Conservation (phyloP, 1,140 invertebrate genomes). For the Aethina tumida region DNA sequence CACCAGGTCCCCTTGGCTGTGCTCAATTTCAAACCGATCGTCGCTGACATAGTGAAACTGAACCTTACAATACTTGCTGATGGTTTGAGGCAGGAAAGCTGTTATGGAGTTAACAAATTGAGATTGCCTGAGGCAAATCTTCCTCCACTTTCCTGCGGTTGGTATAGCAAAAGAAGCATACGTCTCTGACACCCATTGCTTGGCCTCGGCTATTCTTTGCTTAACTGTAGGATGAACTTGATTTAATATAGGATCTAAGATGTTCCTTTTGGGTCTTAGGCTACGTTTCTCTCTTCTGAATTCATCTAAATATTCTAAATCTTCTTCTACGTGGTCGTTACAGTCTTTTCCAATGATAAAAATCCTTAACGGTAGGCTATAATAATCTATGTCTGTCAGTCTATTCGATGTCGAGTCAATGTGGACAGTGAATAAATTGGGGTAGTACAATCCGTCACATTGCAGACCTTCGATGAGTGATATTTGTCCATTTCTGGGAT, state of each 20-base stretch:
- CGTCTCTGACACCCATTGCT: conserved; percentile 74
- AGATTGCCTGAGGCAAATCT: conserved; percentile 65
- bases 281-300: conserved; percentile 26
- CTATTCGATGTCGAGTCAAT: conserved; percentile 74
- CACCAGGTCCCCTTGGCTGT: conserved; percentile 68
- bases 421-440: conserved; percentile 74
- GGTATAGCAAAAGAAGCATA: conserved; percentile 75
- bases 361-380: conserved; percentile 67
- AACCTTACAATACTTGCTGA: conserved; percentile 60
- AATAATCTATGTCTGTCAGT: conserved; percentile 70
- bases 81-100: conserved; percentile 63
- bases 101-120: conserved; percentile 69
- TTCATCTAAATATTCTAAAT: conserved; percentile 39
- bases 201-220: conserved; percentile 55
- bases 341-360: conserved; percentile 67
- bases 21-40: conserved; percentile 65
- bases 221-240: conserved; percentile 42
- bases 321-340: conserved; percentile 43
- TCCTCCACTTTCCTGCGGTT: conserved; percentile 63
- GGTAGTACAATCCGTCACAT: conserved; percentile 72
- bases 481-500: conserved; percentile 63
- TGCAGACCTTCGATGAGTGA: conserved; percentile 58
- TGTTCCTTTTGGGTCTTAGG: conserved; percentile 13
- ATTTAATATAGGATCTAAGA: conserved; percentile 36
- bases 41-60: conserved; percentile 69